Evolutionary conservation across 2,888 invertebrate species (phyloP).

Genomic region (Tolmerus cingulatus): DNA sequence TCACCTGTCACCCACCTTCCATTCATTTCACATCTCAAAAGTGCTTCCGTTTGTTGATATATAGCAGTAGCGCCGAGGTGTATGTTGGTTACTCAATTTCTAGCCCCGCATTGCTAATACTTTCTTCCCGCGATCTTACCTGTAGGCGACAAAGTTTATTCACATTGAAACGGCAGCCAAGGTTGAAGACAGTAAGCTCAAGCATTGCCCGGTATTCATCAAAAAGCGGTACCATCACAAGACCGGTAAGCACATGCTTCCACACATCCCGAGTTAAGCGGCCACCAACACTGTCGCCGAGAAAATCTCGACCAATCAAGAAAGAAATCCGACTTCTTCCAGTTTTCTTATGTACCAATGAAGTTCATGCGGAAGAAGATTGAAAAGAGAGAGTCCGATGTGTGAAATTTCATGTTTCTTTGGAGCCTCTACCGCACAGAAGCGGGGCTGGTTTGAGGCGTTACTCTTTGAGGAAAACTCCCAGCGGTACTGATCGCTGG

Average conservation of each 20-base stretch:
- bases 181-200: slow-evolving; percentile 18
- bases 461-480: slow-evolving; percentile 8
- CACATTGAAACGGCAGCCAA: slow-evolving; percentile 28
- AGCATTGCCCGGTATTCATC: neutral
- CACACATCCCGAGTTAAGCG: neutral
- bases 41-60: slow-evolving; percentile 10
- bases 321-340: neutral
- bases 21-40: slow-evolving; percentile 17
- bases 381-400: slow-evolving; percentile 21
- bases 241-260: slow-evolving; percentile 14
- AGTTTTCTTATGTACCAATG: slow-evolving; percentile 32
- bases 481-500: neutral
- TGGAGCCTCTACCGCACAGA: neutral
- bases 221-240: neutral
- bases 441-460: slow-evolving; percentile 20
- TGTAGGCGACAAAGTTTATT: slow-evolving; percentile 34
- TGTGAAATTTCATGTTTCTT: neutral
- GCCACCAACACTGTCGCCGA: neutral
- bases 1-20: slow-evolving; percentile 28
- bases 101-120: neutral
- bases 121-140: slow-evolving; percentile 21
- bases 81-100: slow-evolving; percentile 22
- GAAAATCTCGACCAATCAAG: slow-evolving; percentile 13
- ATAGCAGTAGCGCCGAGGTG: neutral
- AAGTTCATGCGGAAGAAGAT: neutral